Conservation (phyloP, 2,888 invertebrate genomes). For the Andrena trimmerana region DNA sequence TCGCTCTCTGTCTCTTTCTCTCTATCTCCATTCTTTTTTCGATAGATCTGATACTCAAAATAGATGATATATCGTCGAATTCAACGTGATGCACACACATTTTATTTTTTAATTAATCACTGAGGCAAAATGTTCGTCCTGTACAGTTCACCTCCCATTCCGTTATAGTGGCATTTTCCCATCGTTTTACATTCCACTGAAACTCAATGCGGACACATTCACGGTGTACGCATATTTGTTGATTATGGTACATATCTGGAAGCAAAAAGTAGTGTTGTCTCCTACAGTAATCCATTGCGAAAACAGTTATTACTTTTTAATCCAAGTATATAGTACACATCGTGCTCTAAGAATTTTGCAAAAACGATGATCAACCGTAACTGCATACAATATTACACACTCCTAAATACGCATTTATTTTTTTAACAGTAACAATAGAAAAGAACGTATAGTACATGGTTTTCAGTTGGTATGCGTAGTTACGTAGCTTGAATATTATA, state of each 20-base stretch:
- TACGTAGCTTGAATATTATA: background rate
- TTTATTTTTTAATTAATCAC: conserved; percentile 75
- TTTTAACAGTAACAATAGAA: background rate
- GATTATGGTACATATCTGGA: conserved; percentile 83
- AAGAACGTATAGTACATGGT: background rate
- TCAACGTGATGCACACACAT: conserved; percentile 77
- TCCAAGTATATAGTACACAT: background rate
- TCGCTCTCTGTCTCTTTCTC: conserved; percentile 48
- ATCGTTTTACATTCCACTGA: conserved; percentile 77
- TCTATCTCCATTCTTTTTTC: conserved; percentile 68
- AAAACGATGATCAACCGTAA: background rate
- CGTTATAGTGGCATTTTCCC: conserved; percentile 77
- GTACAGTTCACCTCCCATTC: conserved; percentile 80
- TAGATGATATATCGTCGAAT: conserved; percentile 82
- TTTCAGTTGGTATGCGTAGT: background rate
- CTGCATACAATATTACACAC: background rate
- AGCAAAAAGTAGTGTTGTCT: conserved; percentile 73
- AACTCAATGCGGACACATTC: conserved; percentile 80
- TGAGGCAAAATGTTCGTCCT: conserved; percentile 79
- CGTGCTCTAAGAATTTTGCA: background rate
- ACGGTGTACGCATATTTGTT: conserved; percentile 80
- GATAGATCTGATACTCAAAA: conserved; percentile 80
- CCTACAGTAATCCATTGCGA: conserved; percentile 56
- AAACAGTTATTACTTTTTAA: conserved; percentile 13
- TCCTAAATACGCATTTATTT: conserved; percentile 1